phyloP scores from a whole-genome alignment of 2,113 vertebrate genomes.

The Ahaetulla prasina region DNA sequence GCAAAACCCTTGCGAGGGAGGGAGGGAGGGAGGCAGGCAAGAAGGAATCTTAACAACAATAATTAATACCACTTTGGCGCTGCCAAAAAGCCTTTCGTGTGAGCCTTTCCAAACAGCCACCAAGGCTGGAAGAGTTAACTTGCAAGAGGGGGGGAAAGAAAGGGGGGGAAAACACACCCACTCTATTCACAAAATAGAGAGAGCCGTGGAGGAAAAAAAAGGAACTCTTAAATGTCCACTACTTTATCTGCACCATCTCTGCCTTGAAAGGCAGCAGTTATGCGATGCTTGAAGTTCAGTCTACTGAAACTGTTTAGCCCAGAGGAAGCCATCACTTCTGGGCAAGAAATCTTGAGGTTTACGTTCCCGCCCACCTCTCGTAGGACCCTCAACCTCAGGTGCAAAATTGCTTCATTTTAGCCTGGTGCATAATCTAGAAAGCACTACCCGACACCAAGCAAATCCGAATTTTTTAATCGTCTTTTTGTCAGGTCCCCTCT shows the following conservation, averaged over 20 bases:
- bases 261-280: not conserved
- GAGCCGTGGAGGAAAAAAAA: not conserved
- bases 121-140: not conserved
- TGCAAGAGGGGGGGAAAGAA: not conserved
- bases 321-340: not conserved
- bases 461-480: too few species aligned
- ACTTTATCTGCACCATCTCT: not conserved
- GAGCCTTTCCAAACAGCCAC: not conserved
- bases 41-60: conserved; percentile 24
- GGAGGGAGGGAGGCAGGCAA: not conserved
- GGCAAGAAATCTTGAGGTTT: not conserved
- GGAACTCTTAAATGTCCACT: not conserved
- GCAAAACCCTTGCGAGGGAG: conserved; percentile 17
- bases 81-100: not conserved
- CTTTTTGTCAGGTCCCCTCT: not conserved
- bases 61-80: conserved; percentile 8
- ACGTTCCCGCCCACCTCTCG: not conserved
- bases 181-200: too few species aligned
- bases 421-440: not conserved
- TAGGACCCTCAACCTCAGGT: not conserved
- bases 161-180: rapidly evolving
- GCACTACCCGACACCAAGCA: too few species aligned
- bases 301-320: not conserved
- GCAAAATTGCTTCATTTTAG: not conserved
- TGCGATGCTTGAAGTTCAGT: too few species aligned